Base-by-base conservation (phyloP, 1,140 invertebrate species). In the Mycetomoellerius zeteki region DNA sequence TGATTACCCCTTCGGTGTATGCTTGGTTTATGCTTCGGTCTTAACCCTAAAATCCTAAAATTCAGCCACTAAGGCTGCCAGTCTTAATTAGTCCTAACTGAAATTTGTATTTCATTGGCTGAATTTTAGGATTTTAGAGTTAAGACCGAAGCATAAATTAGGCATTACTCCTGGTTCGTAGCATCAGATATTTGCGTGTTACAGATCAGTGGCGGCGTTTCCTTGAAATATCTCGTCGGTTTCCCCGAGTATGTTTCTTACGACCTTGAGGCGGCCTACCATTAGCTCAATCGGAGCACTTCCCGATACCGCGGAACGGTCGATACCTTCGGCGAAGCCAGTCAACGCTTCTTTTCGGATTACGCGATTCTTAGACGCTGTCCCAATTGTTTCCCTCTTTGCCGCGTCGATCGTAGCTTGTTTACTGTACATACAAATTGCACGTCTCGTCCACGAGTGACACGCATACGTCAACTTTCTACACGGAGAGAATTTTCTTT, bases 301-400 rank as follows among this genome's bases (percentile, higher is more conserved):
- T 30, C 14, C 16, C 2, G n/a, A 21, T 56, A 21, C n/a, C n/a
- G 27, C n/a, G 8, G 43, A 43, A 6, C 52, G n/a, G 62, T 54
- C 27, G 33, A 60, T 60, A 56, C 7, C 30, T 71, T 27, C 33
- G 62, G 16, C 65, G 16, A 69, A 50, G 65, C 16, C 78, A 30
- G 50, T 75, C 37, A 84, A 60, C 54, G 67, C 3, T 60, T 82
- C 37, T 21, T 73, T 24, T 43, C 14, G 65, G 27, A 58, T 37
- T 16, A 33, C 19, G 16, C 37, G 12, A 14, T 10, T 65, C 64
- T 6, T n/a, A 37, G n/a, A 30, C 19, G 19, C 21, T 37, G 19
- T 3, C n/a, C 58, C 16, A 10, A 56, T 37, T n/a, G 12, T 75
- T 75, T 24, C n/a, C n/a, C n/a, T 75, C 30, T 12, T n/a, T 6